Evolutionary conservation across 2,797 vertebrate genomes (phyloP).

Genomic region (Allobates femoralis): DNA sequence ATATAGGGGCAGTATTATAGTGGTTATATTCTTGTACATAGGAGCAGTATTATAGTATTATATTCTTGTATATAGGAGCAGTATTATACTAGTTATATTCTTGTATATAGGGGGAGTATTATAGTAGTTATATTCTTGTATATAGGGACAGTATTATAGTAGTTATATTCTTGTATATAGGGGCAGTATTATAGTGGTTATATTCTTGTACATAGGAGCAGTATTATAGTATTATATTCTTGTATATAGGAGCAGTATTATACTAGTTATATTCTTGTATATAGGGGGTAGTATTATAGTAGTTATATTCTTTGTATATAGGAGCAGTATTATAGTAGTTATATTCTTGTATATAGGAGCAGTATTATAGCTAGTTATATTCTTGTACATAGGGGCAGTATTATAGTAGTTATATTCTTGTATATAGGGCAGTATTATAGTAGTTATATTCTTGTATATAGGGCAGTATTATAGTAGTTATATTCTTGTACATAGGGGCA

Average conservation of each 20-base stretch:
- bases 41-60: conserved; percentile 9
- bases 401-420: too few species aligned
- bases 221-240: conserved; percentile 16
- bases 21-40: conserved; percentile 6
- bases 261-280: not conserved
- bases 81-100: conserved; percentile 14
- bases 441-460: too few species aligned
- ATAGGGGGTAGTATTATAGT: not conserved
- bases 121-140: too few species aligned
- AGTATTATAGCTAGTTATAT: not conserved
- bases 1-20: conserved; percentile 6
- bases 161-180: conserved; percentile 8
- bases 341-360: not conserved
- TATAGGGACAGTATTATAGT: conserved; percentile 12
- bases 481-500: too few species aligned
- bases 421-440: too few species aligned
- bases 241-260: conserved; percentile 6
- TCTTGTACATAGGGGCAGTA: too few species aligned
- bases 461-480: too few species aligned
- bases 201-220: conserved; percentile 1
- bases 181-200: conserved; percentile 2
- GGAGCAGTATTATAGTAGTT: too few species aligned
- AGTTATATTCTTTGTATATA: too few species aligned
- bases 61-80: not conserved
- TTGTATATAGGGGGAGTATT: too few species aligned